Conservation (phyloP, 2,797 vertebrate genomes). For the Eupleurogrammus muticus region DNA sequence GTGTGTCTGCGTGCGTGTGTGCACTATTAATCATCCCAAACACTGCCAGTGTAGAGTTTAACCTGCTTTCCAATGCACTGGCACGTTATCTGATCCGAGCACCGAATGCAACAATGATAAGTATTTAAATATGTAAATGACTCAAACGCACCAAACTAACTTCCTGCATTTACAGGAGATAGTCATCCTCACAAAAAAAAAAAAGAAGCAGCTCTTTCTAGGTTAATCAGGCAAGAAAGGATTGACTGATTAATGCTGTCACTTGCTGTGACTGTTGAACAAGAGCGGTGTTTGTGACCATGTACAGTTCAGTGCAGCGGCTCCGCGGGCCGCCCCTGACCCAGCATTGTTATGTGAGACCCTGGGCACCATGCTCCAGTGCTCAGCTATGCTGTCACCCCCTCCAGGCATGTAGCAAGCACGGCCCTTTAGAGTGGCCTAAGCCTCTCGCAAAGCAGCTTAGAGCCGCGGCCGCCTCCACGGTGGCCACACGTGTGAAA, state of each 20-base stretch:
- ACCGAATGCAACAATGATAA: neutral
- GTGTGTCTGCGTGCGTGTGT: slow-evolving; percentile 11
- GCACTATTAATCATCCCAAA: slow-evolving; percentile 62
- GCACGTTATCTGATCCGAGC: slow-evolving; percentile 6
- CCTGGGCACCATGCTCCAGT: slow-evolving; percentile 67
- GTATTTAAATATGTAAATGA: slow-evolving; percentile 38
- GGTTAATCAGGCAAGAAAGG: slow-evolving; percentile 8
- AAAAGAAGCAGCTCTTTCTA: slow-evolving; percentile 25
- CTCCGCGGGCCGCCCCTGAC: slow-evolving; percentile 63
- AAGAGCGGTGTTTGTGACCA: slow-evolving; percentile 47
- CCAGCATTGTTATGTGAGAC: slow-evolving; percentile 73
- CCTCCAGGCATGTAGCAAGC: slow-evolving; percentile 71
- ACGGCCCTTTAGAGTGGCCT: slow-evolving; percentile 68
- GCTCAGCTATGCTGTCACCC: slow-evolving; percentile 72
- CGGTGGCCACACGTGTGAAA: slow-evolving; percentile 82
- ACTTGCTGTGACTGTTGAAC: slow-evolving; percentile 45
- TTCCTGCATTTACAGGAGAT: slow-evolving; percentile 7
- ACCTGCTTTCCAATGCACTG: slow-evolving; percentile 39
- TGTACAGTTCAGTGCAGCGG: slow-evolving; percentile 52
- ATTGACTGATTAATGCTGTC: slow-evolving; percentile 45
- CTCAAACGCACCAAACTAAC: slow-evolving; percentile 6
- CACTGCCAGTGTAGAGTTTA: slow-evolving; percentile 44
- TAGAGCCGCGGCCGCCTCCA: slow-evolving; percentile 71
- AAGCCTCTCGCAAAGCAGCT: slow-evolving; percentile 79
- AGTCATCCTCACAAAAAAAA: slow-evolving; percentile 13